Evolutionary conservation across 2,888 invertebrate species (phyloP).

Genomic region (Phlogophora meticulosa): DNA sequence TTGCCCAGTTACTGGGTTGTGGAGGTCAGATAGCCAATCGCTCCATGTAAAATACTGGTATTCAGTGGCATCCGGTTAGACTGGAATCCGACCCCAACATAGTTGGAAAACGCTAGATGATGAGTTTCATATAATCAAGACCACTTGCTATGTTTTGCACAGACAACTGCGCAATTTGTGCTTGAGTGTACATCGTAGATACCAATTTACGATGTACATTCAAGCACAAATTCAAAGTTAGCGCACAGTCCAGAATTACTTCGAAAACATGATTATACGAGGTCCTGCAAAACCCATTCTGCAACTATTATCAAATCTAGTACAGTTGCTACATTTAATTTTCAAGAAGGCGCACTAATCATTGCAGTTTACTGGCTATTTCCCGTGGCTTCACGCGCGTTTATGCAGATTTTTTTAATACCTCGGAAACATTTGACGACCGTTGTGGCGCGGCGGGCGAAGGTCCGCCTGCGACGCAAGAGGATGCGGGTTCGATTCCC

Average conservation of each 20-base stretch:
- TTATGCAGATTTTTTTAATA: too few species aligned
- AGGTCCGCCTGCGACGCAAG: too few species aligned
- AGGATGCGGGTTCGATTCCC: too few species aligned
- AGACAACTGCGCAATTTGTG: neutral
- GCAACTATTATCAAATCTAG: slow-evolving; percentile 29
- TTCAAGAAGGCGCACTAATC: neutral
- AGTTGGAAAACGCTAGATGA: too few species aligned
- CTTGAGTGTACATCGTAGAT: too few species aligned
- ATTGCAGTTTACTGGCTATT: neutral
- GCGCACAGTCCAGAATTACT: slow-evolving; percentile 38
- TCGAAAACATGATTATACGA: slow-evolving; percentile 42
- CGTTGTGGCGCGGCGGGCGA: too few species aligned
- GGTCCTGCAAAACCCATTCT: slow-evolving; percentile 31
- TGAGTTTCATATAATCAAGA: slow-evolving; percentile 24
- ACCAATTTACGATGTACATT: slow-evolving; percentile 24
- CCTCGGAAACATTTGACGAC: too few species aligned
- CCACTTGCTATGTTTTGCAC: slow-evolving; percentile 19
- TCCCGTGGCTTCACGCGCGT: neutral
- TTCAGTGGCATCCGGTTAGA: too few species aligned
- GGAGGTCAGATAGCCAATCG: too few species aligned
- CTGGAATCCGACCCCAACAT: too few species aligned
- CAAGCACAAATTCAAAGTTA: slow-evolving; percentile 27
- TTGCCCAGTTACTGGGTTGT: too few species aligned
- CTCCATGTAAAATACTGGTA: too few species aligned
- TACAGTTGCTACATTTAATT: neutral